Evolutionary conservation across 2,113 vertebrate genomes (phyloP), one percentile per base, ranked within the genome.

Genomic region (Noturus placidus): DNA sequence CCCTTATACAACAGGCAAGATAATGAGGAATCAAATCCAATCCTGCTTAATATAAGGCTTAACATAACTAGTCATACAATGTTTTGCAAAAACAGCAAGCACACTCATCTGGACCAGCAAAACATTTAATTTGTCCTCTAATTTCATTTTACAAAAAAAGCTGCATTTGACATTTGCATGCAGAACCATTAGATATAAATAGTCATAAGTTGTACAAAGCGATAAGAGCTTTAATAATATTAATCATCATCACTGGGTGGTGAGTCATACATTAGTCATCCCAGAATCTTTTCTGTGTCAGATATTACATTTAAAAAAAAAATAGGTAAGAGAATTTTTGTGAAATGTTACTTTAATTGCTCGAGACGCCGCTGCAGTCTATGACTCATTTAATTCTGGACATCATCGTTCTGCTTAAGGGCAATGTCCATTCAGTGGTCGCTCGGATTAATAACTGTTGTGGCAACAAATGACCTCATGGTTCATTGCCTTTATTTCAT

Each of bases 381-480:
- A 8, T 77, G 82, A 91, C 89, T 90, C 88, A 88, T 88, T 30
- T 59, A 65, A 88, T 50, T 20, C 69, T 33, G 78, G 82, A 70
- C 65, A 19, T 88, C 61, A 22, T 81, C 63, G 57, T 42, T 63
- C 65, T 42, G 85, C 46, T 90, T 85, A 88, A 65, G 87, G 65
- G 46, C 84, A 88, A 59, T 88, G 77, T 89, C 90, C n/a, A 86
- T 90, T 88, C 89, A 89, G 91, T 92, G 91, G 87, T 89, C 90
- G 83, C 92, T 93, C 88, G 91, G 94, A 95, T 95, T 94, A 95
- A 92, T 90, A 91, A 89, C 88, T 95, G 93, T 95, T 96, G 92
- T 94, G 94, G 93, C 93, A 95, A 95, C 93, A 95, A 80, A 90
- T 93, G 91, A 94, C 92, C 91, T 93, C 92, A 94, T 89, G 93